phyloP scores from a whole-genome alignment of 1,140 invertebrate genomes.

The Polypedilum vanderplanki region DNA sequence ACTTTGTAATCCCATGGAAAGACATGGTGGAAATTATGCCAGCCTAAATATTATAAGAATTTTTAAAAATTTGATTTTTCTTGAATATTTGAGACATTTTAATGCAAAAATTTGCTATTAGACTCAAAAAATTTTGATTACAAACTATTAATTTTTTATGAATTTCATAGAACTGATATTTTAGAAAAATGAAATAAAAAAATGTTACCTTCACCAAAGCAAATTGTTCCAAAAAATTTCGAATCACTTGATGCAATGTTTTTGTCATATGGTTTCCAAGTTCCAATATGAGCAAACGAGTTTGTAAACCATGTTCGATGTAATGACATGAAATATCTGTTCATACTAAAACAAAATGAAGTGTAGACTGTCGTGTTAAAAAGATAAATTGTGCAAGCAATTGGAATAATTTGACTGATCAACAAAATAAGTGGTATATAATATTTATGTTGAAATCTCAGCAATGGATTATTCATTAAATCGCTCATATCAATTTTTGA shows the following conservation, averaged over 20 bases:
- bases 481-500: too few species aligned
- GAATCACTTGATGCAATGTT: slow-evolving; percentile 30
- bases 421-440: slow-evolving; percentile 64
- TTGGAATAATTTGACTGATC: slow-evolving; percentile 66
- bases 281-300: slow-evolving; percentile 57
- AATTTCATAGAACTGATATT: background rate
- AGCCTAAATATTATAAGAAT: slow-evolving; percentile 41
- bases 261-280: slow-evolving; percentile 60
- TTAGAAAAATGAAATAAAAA: background rate
- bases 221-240: background rate
- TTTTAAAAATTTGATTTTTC: slow-evolving; percentile 46
- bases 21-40: slow-evolving; percentile 73
- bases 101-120: slow-evolving; percentile 35
- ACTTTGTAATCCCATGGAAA: slow-evolving; percentile 70
- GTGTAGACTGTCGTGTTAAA: slow-evolving; percentile 38
- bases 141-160: background rate
- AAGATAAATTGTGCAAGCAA: slow-evolving; percentile 59
- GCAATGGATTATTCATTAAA: too few species aligned
- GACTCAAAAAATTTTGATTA: background rate
- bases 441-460: slow-evolving; percentile 47
- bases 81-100: slow-evolving; percentile 46
- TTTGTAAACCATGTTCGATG: slow-evolving; percentile 73
- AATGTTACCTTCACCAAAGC: background rate
- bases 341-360: slow-evolving; percentile 41
- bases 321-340: slow-evolving; percentile 55